phyloP scores from a whole-genome alignment of 1,140 invertebrate genomes.

The Druon quercuslanigerum region DNA sequence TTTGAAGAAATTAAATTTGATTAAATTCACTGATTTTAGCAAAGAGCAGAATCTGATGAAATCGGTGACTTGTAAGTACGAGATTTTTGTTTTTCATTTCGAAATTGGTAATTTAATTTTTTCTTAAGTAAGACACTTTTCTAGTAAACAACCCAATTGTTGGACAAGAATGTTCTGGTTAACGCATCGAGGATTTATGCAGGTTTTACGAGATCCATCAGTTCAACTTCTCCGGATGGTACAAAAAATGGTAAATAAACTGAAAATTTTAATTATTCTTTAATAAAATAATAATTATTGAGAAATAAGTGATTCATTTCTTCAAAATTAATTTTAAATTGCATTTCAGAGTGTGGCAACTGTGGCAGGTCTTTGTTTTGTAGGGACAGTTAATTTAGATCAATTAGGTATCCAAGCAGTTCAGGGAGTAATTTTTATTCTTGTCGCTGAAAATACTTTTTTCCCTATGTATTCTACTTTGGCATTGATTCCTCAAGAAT shows the following conservation, averaged over 20 bases:
- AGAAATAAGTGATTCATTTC: too few relatives aligned
- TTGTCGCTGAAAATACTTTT: constrained; percentile 92
- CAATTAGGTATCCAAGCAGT: constrained; percentile 88
- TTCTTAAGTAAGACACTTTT: constrained; percentile 49
- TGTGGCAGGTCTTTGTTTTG: constrained; percentile 87
- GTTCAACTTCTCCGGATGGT: constrained; percentile 82
- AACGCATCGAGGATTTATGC: constrained; percentile 81
- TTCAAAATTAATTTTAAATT: constrained; percentile 16
- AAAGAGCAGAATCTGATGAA: constrained; percentile 33
- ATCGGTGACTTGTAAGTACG: constrained; percentile 45
- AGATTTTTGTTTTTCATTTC: background rate
- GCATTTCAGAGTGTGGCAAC: constrained; percentile 80
- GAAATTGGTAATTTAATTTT: background rate
- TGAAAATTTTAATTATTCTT: constrained; percentile 7
- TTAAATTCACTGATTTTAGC: constrained; percentile 34
- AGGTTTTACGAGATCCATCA: constrained; percentile 83
- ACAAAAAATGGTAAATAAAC: constrained; percentile 84
- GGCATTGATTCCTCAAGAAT: constrained; percentile 85
- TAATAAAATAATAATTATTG: background rate
- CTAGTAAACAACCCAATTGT: constrained; percentile 78
- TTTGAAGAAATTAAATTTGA: background rate
- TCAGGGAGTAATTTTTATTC: constrained; percentile 88
- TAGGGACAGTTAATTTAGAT: constrained; percentile 80
- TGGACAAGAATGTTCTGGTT: constrained; percentile 82
- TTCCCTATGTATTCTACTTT: constrained; percentile 90